Evolutionary conservation across 2,113 vertebrate genomes (phyloP).

Genomic region (Podarcis muralis): DNA sequence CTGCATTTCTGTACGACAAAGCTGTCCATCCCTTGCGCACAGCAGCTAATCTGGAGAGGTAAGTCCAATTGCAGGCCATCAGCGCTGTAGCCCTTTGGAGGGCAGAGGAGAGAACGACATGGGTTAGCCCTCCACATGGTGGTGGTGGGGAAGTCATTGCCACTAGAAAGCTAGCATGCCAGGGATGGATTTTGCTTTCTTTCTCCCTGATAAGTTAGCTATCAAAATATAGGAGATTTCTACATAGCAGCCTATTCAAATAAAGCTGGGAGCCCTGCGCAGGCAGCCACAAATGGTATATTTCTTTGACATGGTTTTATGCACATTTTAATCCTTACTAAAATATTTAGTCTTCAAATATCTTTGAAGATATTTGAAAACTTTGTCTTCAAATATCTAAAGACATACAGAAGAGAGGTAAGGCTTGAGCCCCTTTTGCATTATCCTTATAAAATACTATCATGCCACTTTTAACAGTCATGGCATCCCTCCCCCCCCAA

Average conservation of each 20-base stretch:
- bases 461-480: too few species aligned
- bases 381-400: too few species aligned
- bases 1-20: constrained; percentile 89
- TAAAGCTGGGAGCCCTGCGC: neutral
- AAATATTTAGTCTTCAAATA: too few species aligned
- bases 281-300: too few species aligned
- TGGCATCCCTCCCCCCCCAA: too few species aligned
- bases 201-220: neutral
- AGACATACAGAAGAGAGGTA: too few species aligned
- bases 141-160: neutral
- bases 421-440: too few species aligned
- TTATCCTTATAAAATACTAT: too few species aligned
- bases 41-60: constrained; percentile 89
- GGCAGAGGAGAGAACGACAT: neutral
- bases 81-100: too few species aligned
- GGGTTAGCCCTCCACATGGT: neutral
- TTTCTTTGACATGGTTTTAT: neutral
- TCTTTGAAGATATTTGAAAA: too few species aligned
- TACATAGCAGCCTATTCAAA: neutral
- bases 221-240: neutral
- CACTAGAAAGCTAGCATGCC: neutral
- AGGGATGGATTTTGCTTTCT: too few species aligned
- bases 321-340: neutral
- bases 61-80: constrained; percentile 37
- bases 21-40: constrained; percentile 86